A percentile compares a stretch with the other conserved stretches of the same genome.
These are phyloP conservation scores for Anoplopoma fimbria DNA, from an alignment of 2,113 vertebrate genomes.

Conservation along the genomic window DNA sequence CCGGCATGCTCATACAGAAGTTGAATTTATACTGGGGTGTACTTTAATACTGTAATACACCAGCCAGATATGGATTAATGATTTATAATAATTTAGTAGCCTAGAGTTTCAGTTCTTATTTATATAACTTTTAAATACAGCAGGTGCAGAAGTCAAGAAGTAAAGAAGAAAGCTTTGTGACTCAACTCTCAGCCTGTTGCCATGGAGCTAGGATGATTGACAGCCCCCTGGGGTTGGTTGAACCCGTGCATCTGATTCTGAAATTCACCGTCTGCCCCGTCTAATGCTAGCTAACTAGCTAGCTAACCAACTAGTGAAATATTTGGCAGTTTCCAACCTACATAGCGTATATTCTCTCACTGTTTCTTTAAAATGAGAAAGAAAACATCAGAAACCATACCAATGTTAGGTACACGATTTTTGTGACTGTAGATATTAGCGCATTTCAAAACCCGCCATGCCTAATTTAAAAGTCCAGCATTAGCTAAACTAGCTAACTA, in stretches of 20 bases:
- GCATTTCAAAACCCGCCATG: neutral
- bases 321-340: neutral
- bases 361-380: neutral
- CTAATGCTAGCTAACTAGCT: neutral
- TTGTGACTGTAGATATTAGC: neutral
- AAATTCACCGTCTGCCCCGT: neutral
- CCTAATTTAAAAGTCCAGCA: neutral
- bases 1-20: neutral
- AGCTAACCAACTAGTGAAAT: neutral
- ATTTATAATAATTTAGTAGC: neutral
- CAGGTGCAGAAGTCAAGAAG: neutral
- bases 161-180: neutral
- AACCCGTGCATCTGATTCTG: neutral
- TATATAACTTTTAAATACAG: neutral
- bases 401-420: neutral
- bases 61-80: neutral
- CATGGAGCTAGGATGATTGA: constrained; percentile 29
- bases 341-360: neutral
- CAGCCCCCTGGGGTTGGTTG: constrained; percentile 8
- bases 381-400: neutral
- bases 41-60: neutral
- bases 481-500: neutral
- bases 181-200: neutral
- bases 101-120: neutral
- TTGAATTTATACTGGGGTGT: neutral